Evolutionary conservation across 2,888 invertebrate species (phyloP).

Genomic region (Aleiodes testaceus): DNA sequence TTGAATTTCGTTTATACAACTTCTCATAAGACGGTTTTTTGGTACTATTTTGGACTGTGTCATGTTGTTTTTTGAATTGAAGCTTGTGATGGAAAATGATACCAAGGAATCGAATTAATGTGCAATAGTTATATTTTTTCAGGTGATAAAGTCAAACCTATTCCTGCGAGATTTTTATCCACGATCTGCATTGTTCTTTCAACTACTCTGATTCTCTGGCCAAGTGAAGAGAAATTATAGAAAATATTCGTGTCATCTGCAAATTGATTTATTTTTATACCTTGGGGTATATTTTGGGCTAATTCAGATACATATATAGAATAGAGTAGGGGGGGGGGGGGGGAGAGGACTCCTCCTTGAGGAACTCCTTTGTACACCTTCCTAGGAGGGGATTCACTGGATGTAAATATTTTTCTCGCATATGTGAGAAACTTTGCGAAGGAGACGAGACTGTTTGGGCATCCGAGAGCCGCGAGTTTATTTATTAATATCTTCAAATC

Average conservation of each 20-base stretch:
- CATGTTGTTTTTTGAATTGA: constrained; percentile 26
- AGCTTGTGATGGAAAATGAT: constrained; percentile 41
- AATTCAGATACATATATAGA: neutral
- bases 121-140: constrained; percentile 29
- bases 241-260: neutral
- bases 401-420: neutral
- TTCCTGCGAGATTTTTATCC: neutral
- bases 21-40: neutral
- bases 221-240: too few species aligned
- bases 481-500: too few species aligned
- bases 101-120: constrained; percentile 34
- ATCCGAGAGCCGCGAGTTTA: too few species aligned
- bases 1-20: neutral
- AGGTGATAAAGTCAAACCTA: neutral
- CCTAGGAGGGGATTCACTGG: too few species aligned
- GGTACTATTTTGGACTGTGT: constrained; percentile 36
- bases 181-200: neutral
- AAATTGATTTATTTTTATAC: neutral
- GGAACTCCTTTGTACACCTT: too few species aligned
- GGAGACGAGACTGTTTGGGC: too few species aligned
- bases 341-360: too few species aligned
- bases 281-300: neutral
- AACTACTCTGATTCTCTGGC: neutral
- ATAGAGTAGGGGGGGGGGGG: neutral
- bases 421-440: neutral